A percentile compares a stretch with the other conserved stretches of the same genome.
phyloP scores from a whole-genome alignment of 2,888 invertebrate species.

The Rhopalosiphum nymphaeae region DNA sequence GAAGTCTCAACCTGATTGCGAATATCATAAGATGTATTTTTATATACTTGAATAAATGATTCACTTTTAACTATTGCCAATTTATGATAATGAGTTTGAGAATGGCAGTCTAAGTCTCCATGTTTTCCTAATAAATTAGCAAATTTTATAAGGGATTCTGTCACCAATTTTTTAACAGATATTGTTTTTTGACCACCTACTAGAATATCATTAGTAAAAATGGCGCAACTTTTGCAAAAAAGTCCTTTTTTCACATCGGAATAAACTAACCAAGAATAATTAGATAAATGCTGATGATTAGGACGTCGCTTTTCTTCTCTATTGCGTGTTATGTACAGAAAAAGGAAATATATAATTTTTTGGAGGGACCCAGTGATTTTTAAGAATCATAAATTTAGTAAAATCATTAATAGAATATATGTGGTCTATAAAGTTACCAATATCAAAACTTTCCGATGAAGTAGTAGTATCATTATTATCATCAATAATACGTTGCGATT shows the following conservation, averaged over 20 bases:
- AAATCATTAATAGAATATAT: slow-evolving; percentile 2
- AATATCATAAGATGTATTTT: slow-evolving; percentile 15
- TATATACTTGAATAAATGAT: slow-evolving; percentile 25
- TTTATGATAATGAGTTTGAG: slow-evolving; percentile 18
- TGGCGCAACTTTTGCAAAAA: slow-evolving; percentile 5
- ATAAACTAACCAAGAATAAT: slow-evolving; percentile 30
- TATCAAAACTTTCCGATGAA: not conserved
- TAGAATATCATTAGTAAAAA: slow-evolving; percentile 21
- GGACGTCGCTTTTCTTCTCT: slow-evolving; percentile 26
- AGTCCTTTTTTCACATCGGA: slow-evolving; percentile 14
- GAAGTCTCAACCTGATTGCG: slow-evolving; percentile 15
- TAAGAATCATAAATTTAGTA: slow-evolving; percentile 3
- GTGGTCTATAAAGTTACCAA: not conserved
- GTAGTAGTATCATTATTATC: not conserved
- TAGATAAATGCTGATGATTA: slow-evolving; percentile 30
- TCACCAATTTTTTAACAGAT: slow-evolving; percentile 5
- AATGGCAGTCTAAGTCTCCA: slow-evolving; percentile 18
- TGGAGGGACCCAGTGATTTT: not conserved
- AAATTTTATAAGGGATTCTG: slow-evolving; percentile 23
- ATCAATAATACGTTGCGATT: not conserved
- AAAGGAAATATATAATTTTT: not conserved
- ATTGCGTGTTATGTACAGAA: too few relatives aligned
- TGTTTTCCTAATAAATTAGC: slow-evolving; percentile 29
- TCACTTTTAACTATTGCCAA: slow-evolving; percentile 33
- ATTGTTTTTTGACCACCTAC: slow-evolving; percentile 4